These are phyloP conservation scores for Drosophila carrolli DNA, from an alignment of 1,140 invertebrate genomes.

Conservation along the genomic window DNA sequence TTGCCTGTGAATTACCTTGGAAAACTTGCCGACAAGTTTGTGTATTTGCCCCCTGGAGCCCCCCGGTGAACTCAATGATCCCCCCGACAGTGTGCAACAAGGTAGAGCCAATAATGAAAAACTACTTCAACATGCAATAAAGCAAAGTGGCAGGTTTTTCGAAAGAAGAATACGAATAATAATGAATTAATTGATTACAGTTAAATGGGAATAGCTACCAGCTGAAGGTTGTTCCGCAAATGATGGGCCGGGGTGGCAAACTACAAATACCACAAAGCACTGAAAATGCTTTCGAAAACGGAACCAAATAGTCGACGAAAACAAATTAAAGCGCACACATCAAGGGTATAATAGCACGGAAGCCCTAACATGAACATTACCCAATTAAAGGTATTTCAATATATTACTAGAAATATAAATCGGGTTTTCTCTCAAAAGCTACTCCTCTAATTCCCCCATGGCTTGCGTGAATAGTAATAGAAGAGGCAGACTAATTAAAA, in stretches of 20 bases:
- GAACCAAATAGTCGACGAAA: conserved; percentile 11
- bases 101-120: conserved; percentile 72
- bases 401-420: conserved; percentile 40
- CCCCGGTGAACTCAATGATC: conserved; percentile 16
- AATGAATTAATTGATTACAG: conserved; percentile 81
- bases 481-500: conserved; percentile 75
- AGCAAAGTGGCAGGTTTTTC: conserved; percentile 75
- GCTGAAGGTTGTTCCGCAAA: conserved; percentile 1
- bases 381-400: conserved; percentile 65
- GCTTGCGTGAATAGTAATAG: conserved; percentile 23
- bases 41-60: conserved; percentile 42
- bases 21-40: conserved; percentile 74
- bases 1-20: conserved; percentile 58
- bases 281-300: conserved; percentile 25
- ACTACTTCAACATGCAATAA: conserved; percentile 79
- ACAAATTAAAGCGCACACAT: conserved; percentile 49
- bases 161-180: conserved; percentile 75
- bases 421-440: conserved; percentile 18
- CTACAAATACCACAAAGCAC: conserved; percentile 41
- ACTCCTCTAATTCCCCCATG: background rate
- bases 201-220: conserved; percentile 54
- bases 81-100: conserved; percentile 50
- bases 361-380: conserved; percentile 36
- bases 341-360: conserved; percentile 49
- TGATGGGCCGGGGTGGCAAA: background rate